Base-by-base conservation (phyloP, 1,140 invertebrate genomes). In the Drosophila bocqueti region DNA sequence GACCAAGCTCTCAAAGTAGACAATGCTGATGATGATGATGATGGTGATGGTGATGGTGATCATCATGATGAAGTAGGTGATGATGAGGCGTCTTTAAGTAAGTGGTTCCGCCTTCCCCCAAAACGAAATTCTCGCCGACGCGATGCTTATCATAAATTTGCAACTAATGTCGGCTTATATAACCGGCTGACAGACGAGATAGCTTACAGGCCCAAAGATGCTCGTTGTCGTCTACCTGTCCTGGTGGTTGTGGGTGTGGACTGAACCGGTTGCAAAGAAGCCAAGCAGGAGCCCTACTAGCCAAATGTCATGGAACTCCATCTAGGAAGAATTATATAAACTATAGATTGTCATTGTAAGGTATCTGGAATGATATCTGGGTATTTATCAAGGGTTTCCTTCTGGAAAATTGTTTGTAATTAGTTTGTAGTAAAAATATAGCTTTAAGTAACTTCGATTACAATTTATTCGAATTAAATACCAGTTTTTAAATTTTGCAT, bases 121-220 rank as follows among this genome's bases (percentile, higher is more conserved):
- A 49, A 38, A 46, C 43, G 21, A 69, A 40, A 58, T 82, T 82
- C 80, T 82, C 75, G 65, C 58, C 43, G 40, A 69, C 55, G 63
- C 73, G 54, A 59, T 64, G 50, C 73, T 82, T 68, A 75, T 79
- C 63, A 79, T 69, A 83, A 83, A 79, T 83, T 83, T 75, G 81
- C 80, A 76, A 83, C 69, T 83, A 83, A 83, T 83, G 69, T 60
- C 50, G 61, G 52, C 64, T 83, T 83, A 83, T 83, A 83, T 83
- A 83, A 83, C 62, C 57, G 73, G 61, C 67, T 72, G 68, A 43
- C 50, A 42, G 38, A 49, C 26, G 9, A 40, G 9, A 40, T 46
- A 43, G 58, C 16, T 67, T 67, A 49, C 42, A 59, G 21, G 6
- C 16, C 26, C 26, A 61, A 11, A 73, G 47, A 73, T 50, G 45